A percentile compares a stretch with the other conserved stretches of the same genome.
These are phyloP conservation scores for Macrostomum lignano DNA, from an alignment of 1,140 invertebrate species.

Conservation along the genomic window DNA sequence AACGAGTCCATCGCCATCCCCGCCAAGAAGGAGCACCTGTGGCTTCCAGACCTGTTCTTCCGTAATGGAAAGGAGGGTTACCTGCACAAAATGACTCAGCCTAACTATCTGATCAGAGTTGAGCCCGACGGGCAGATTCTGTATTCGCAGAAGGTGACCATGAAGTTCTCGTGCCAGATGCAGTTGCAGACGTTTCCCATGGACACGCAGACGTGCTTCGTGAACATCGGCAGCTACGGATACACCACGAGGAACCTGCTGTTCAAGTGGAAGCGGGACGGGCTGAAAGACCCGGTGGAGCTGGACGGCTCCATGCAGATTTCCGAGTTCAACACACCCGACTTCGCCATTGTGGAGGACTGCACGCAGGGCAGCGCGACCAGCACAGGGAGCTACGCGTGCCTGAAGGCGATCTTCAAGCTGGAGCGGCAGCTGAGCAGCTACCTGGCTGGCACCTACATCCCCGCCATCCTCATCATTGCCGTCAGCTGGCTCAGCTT, in stretches of 20 bases:
- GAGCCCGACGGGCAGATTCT: slow-evolving; percentile 35
- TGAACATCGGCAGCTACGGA: slow-evolving; percentile 8
- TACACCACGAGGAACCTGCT: slow-evolving; percentile 6
- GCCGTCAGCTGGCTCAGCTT: slow-evolving; percentile 51
- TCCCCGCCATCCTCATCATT: slow-evolving; percentile 51
- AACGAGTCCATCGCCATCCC: slow-evolving; percentile 1
- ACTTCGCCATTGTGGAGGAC: slow-evolving; percentile 1
- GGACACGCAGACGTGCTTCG: slow-evolving; percentile 9
- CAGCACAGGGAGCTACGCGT: slow-evolving; percentile 10
- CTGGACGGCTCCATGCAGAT: slow-evolving; percentile 4
- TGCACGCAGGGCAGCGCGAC: slow-evolving; percentile 1
- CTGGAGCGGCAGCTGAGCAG: slow-evolving; percentile 56
- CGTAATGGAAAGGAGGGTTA: slow-evolving; percentile 36
- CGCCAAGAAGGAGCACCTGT: slow-evolving; percentile 25
- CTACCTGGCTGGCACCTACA: slow-evolving; percentile 56
- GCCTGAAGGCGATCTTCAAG: slow-evolving; percentile 40
- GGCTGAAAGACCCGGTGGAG: slow-evolving; percentile 6
- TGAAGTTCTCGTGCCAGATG: slow-evolving; percentile 8
- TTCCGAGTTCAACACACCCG: slow-evolving; percentile 6
- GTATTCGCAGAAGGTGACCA: slow-evolving; percentile 20
- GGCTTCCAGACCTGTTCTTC: slow-evolving; percentile 38
- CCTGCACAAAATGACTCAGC: slow-evolving; percentile 26
- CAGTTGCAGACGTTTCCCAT: slow-evolving; percentile 8
- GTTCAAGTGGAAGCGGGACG: slow-evolving; percentile 3
- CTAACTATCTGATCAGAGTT: slow-evolving; percentile 38